Percentiles rank a stretch among this genome's conserved stretches.
Evolutionary conservation across 1,140 invertebrate genomes (phyloP).

Genomic region (Drosophila murphyi): DNA sequence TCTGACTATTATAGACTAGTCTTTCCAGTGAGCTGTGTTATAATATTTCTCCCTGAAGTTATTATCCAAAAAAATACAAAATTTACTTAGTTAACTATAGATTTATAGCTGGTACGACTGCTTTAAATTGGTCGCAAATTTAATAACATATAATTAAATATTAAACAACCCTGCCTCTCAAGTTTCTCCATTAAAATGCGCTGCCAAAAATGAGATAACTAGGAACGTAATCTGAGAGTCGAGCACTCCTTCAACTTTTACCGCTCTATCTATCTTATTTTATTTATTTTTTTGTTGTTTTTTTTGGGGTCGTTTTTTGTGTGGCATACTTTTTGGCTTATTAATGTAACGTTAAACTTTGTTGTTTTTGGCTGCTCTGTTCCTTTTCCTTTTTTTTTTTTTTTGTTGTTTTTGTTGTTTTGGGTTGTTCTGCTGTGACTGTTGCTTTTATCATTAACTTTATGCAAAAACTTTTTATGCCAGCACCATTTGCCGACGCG

Average conservation of each 20-base stretch:
- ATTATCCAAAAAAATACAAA: not conserved
- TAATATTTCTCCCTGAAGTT: too few species aligned
- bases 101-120: too few species aligned
- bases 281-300: conserved; percentile 40
- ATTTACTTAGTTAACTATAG: not conserved
- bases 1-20: too few species aligned
- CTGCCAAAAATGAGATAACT: not conserved
- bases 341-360: conserved; percentile 77
- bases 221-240: conserved; percentile 15
- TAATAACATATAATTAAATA: too few species aligned
- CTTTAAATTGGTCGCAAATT: too few species aligned
- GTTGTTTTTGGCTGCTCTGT: conserved; percentile 52
- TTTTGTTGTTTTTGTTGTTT: conserved; percentile 52
- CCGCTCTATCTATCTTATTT: conserved; percentile 27
- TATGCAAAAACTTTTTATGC: conserved; percentile 63
- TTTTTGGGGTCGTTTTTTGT: conserved; percentile 37
- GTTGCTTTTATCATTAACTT: conserved; percentile 82
- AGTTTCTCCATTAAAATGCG: not conserved
- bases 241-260: conserved; percentile 9
- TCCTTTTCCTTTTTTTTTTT: conserved; percentile 29
- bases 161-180: not conserved
- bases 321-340: conserved; percentile 77
- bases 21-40: too few species aligned
- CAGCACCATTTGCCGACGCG: conserved; percentile 59
- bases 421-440: conserved; percentile 50